Base-by-base conservation (phyloP, 2,888 invertebrate species). In the Perizoma flavofasciatum region DNA sequence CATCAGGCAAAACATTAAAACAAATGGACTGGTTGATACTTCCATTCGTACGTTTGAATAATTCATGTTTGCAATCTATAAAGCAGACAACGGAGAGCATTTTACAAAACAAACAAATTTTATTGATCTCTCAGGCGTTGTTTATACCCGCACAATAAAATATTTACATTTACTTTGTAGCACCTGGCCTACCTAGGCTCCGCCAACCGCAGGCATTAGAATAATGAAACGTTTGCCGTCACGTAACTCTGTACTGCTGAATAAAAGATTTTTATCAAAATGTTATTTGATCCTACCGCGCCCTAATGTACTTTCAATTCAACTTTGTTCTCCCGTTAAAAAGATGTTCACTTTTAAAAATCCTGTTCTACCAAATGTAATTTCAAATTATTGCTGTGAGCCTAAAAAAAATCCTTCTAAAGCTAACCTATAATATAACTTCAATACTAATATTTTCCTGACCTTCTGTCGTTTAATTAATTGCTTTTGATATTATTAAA, bases 81-180 rank as follows among this genome's bases (percentile, higher is more conserved):
- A 85, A 85, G 75, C 88, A 87, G 86, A 85, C 85, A 86, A 83
- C 81, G 77, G 83, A 85, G 86, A 85, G 85, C 86, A 85, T 90
- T 91, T 91, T 88, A 89, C 88, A 89, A 84, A 90, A 89, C 85
- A 92, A 91, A 91, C 90, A 89, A 91, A 91, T 91, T 90, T 91
- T 91, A 92, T 91, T 90, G 92, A 91, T 91, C 92, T 91, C 92
- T 72, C 83, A 83, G 90, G 92, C 86, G 84, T 81, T 88, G 88
- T 92, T 91, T 89, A 87, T 84, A 77, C 85, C 83, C 80, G 82
- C 81, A 86, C 86, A 89, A 88, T 91, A 87, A 89, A 91, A 89
- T 90, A 91, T 92, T 92, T 89, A 91, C 89, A 87, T 90, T 88
- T 88, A 88, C 89, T 90, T 83, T 77, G 85, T 83, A 85, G 81